Conservation (phyloP, 2,888 invertebrate genomes). For the Pristionchus arcanus region DNA sequence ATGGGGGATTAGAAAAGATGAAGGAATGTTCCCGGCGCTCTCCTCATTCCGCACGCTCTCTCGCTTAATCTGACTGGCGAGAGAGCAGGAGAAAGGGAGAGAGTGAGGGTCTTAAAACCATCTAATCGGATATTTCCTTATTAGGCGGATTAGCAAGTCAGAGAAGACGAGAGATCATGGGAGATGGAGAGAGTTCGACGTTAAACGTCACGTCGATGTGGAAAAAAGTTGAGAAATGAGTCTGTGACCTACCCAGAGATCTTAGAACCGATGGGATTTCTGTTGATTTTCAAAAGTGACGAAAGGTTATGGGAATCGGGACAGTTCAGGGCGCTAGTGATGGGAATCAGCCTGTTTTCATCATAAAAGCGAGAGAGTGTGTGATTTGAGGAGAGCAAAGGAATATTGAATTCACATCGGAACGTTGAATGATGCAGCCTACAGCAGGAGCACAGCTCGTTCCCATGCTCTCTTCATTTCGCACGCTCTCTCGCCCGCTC, state of each 20-base stretch:
- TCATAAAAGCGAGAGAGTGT: not conserved
- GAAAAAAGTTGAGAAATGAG: not conserved
- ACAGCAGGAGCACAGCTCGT: not conserved
- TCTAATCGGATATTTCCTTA: constrained; percentile 42
- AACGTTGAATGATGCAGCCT: not conserved
- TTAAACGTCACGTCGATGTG: not conserved
- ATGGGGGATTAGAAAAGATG: constrained; percentile 21
- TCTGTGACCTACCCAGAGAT: constrained; percentile 8
- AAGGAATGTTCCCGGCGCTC: not conserved
- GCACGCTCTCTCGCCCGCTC: not conserved
- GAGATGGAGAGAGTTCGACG: not conserved
- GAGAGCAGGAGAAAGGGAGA: not conserved
- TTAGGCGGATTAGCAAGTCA: not conserved
- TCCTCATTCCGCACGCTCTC: not conserved
- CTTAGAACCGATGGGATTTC: not conserved
- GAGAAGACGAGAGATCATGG: constrained; percentile 19
- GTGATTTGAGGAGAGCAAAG: not conserved
- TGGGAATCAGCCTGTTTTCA: not conserved
- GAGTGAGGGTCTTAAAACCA: constrained; percentile 38
- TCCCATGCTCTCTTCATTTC: not conserved
- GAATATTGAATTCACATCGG: not conserved
- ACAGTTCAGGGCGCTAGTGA: not conserved
- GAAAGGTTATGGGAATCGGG: not conserved
- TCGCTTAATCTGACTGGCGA: not conserved
- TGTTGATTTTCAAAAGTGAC: not conserved